phyloP scores from a whole-genome alignment of 1,140 invertebrate genomes.

The Pogonomyrmex californicus region DNA sequence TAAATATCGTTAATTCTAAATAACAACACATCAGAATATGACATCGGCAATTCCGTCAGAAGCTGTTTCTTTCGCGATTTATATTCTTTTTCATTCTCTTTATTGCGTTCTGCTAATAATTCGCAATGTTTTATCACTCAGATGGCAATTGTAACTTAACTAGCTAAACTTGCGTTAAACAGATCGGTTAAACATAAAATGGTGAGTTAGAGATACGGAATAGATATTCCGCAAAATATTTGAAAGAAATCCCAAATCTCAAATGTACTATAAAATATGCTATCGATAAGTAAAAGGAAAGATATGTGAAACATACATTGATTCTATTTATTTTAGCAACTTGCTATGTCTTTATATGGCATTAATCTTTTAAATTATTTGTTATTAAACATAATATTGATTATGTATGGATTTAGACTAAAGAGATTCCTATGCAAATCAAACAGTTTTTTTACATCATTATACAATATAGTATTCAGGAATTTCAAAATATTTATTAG shows the following conservation, averaged over 20 bases:
- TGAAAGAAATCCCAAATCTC: neutral
- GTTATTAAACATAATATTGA: neutral
- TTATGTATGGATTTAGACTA: neutral
- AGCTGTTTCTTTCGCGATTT: neutral
- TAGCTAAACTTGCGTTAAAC: constrained; percentile 8
- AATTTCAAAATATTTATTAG: constrained; percentile 14
- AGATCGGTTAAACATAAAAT: constrained; percentile 24
- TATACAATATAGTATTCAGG: neutral
- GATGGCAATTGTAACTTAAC: neutral
- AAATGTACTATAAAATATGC: neutral
- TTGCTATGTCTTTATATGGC: neutral
- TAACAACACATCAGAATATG: constrained; percentile 15
- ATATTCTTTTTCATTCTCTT: neutral
- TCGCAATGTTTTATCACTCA: neutral
- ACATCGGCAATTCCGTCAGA: constrained; percentile 28
- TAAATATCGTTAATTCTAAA: constrained; percentile 23
- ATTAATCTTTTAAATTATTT: neutral
- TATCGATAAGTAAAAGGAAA: neutral
- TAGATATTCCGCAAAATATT: neutral
- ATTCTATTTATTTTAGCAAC: neutral
- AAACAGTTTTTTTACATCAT: neutral
- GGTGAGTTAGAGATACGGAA: neutral
- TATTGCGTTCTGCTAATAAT: neutral
- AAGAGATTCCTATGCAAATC: neutral
- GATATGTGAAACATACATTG: neutral